These are phyloP conservation scores for Borostomias antarcticus DNA, from an alignment of 2,797 vertebrate species.

Conservation along the genomic window DNA sequence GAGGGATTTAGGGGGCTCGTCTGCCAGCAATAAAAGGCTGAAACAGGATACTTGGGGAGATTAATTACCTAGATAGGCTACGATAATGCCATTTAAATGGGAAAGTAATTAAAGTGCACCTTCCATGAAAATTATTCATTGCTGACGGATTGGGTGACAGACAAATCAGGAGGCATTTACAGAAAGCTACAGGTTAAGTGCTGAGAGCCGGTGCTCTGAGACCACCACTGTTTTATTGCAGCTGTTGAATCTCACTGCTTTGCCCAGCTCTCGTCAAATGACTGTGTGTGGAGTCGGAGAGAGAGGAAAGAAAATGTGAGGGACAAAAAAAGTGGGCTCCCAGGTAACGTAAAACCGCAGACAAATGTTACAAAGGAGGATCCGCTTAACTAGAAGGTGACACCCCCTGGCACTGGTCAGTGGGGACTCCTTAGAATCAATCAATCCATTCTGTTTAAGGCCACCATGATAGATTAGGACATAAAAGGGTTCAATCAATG, in stretches of 20 bases:
- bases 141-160: conserved; percentile 97
- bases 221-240: conserved; percentile 73
- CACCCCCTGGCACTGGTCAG: conserved; percentile 72
- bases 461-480: conserved; percentile 73
- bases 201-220: conserved; percentile 76
- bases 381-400: conserved; percentile 77
- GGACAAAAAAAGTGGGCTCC: conserved; percentile 72
- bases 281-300: conserved; percentile 61
- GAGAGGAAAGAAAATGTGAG: conserved; percentile 45
- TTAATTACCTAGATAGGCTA: conserved; percentile 99
- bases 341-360: conserved; percentile 81
- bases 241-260: conserved; percentile 79
- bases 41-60: conserved; percentile 98
- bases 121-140: conserved; percentile 99
- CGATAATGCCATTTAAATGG: conserved; percentile 99
- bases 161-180: conserved; percentile 93
- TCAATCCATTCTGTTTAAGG: conserved; percentile 76
- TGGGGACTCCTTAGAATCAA: conserved; percentile 79
- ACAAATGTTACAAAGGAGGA: conserved; percentile 87
- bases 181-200: conserved; percentile 95
- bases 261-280: conserved; percentile 74
- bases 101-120: conserved; percentile 99
- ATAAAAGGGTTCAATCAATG: conserved; percentile 89
- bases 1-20: conserved; percentile 89
- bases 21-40: conserved; percentile 93